Percentiles rank a stretch among this genome's conserved stretches.
These are phyloP conservation scores for Redunca redunca DNA, from an alignment of 2,113 vertebrate species.

Conservation along the genomic window DNA sequence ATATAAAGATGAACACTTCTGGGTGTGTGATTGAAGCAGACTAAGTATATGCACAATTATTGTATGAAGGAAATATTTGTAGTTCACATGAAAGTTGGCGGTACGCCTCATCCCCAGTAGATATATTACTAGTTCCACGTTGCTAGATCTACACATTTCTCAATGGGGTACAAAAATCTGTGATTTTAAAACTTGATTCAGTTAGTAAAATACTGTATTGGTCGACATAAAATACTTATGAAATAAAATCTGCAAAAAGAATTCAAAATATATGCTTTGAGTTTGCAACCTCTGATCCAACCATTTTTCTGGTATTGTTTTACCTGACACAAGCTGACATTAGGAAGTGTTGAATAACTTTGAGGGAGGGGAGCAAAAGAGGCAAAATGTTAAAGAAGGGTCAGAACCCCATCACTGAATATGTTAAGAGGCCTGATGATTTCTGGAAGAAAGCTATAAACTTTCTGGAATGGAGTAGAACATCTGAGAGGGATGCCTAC, in stretches of 20 bases:
- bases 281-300: not conserved
- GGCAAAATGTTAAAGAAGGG: not conserved
- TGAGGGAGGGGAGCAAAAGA: not conserved
- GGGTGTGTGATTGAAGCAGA: not conserved
- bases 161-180: not conserved
- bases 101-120: not conserved
- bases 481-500: accelerated
- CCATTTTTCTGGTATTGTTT: not conserved
- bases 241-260: not conserved
- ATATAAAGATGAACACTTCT: not conserved
- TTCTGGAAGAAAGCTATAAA: accelerated
- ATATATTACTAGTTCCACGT: not conserved
- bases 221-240: not conserved
- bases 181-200: not conserved
- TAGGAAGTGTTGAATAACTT: not conserved
- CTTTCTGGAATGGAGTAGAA: not conserved
- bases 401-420: not conserved
- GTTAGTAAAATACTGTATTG: not conserved
- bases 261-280: not conserved
- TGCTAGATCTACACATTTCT: not conserved
- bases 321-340: not conserved
- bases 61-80: not conserved
- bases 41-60: not conserved
- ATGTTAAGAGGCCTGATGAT: no score
- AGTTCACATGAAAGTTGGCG: not conserved